Base-by-base conservation (phyloP, 1,140 invertebrate genomes). In the Melitaea cinxia region DNA sequence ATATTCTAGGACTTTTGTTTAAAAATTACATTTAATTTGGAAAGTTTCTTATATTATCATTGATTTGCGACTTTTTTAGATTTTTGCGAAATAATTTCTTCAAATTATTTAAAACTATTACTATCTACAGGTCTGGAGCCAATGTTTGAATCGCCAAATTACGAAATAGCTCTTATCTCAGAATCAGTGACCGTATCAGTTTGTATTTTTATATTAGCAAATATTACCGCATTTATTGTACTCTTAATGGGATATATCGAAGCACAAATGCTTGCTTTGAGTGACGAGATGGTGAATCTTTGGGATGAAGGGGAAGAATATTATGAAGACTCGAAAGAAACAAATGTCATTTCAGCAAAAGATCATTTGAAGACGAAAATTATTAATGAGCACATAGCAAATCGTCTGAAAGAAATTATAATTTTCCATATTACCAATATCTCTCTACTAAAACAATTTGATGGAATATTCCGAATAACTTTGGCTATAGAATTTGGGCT, bases 211-310 rank as follows among this genome's bases (percentile, higher is more conserved):
- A 60, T 65, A 0, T 30, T 75, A 6, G 72, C 73, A 3, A 73
- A 71, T 55, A 59, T 77, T n/a, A 77, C 68, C 5, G 71, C 67
- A 0, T 71, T 83, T 1, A 60, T 82, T 10, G 74, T 80, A 45
- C 59, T 82, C 0, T 58, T 81, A 5, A 50, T 75, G 6, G 84
- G 84, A 0, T 85, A 83, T 47, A 55, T 72, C 14, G 78, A 87
- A 68, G 69, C 77, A 0, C 75, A 83, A 58, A 72, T 81, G 64
- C 15, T 77, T 7, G 74, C 79, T 14, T 53, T 83, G 9, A 78
- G 70, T 23, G 62, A 75, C 21, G 84, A 87, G 56, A 42, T 83
- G 1, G 45, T 50, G 2, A 33, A 75, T 21, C n/a, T 87, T 0
- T 84, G 77, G 79, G 35, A 65, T 0, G 78, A 85, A 50, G 55